phyloP scores from a whole-genome alignment of 1,140 invertebrate species.

The Drosophila teissieri region DNA sequence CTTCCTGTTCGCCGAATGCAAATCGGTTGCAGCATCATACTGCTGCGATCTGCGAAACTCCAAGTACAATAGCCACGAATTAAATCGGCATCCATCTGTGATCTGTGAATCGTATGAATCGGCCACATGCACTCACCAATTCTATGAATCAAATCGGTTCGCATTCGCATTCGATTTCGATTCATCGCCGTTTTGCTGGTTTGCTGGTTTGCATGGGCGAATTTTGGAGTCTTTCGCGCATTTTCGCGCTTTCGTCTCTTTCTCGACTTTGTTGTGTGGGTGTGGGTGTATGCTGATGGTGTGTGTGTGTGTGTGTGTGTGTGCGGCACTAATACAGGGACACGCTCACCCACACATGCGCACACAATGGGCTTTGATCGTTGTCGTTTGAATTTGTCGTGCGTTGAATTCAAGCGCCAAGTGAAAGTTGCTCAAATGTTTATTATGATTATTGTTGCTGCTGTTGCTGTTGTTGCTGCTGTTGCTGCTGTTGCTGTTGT shows the following conservation, averaged over 20 bases:
- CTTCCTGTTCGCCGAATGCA: too few relatives aligned
- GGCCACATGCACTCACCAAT: neutral
- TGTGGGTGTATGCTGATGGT: slow-evolving; percentile 36
- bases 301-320: slow-evolving; percentile 1
- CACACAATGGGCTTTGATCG: slow-evolving; percentile 52
- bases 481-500: slow-evolving; percentile 15
- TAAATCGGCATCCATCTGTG: too few relatives aligned
- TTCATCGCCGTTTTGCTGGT: slow-evolving; percentile 21
- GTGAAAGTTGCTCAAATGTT: slow-evolving; percentile 82
- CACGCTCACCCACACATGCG: slow-evolving; percentile 23
- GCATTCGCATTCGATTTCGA: slow-evolving; percentile 15
- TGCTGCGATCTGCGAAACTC: neutral
- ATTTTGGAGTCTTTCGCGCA: slow-evolving; percentile 37
- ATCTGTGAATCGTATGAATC: neutral
- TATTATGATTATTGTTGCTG: slow-evolving; percentile 72
- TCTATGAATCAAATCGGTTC: slow-evolving; percentile 11
- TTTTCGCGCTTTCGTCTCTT: slow-evolving; percentile 22
- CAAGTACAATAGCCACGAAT: too few relatives aligned
- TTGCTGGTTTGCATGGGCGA: slow-evolving; percentile 46
- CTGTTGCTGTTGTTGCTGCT: slow-evolving; percentile 26
- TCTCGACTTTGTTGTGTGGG: slow-evolving; percentile 43
- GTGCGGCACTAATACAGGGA: neutral
- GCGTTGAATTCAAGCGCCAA: slow-evolving; percentile 82
- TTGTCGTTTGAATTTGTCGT: slow-evolving; percentile 77
- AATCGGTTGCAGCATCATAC: too few relatives aligned